Evolutionary conservation across 2,888 invertebrate genomes (phyloP), one percentile per base, ranked within the genome.

Genomic region (Dascillus cervinus): DNA sequence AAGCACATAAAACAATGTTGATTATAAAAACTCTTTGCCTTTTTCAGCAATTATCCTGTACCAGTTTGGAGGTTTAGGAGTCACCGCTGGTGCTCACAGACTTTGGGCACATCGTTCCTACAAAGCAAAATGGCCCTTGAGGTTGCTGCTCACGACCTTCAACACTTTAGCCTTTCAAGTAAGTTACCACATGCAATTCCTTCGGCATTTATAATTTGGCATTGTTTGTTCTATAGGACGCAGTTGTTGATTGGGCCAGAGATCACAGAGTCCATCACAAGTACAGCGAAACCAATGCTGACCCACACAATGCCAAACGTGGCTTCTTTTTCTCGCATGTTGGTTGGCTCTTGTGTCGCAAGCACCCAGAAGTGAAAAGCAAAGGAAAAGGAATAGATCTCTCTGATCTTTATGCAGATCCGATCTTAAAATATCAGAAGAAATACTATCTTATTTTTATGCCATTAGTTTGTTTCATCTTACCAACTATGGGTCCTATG

Each of bases 241-340:
- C 82, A 1, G 82, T 78, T 2, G 73, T 79, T 31, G 82, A 84
- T 53, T 86, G 85, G 85, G 77, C 83, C 0, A 73, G 84, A 37
- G 84, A 85, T 56, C 83, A 84, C 65, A 73, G 87, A 49, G 83
- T 88, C 56, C 88, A 94, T 61, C 92, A 94, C 70, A 94, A 92
- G 62, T 92, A 81, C 67, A 86, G 85, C 11, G 92, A 94, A 61
- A 94, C 92, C 0, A 82, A 92, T 60, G 92, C 91, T 1, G 92
- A 94, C 66, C 92, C 92, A 0, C 91, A 94, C 62, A 91, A 92
- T 58, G 88, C 91, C 2, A 86, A 68, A 29, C 73, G 92, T 13
- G 96, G 96, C 5, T 92, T 96, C 70, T 95, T 95, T 75, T 96
- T 95, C 68, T 79, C 94, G 0, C 96, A 96, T 64, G 75, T 95